Evolutionary conservation across 1,140 invertebrate species (phyloP).

Genomic region (Phymastichus coffea): DNA sequence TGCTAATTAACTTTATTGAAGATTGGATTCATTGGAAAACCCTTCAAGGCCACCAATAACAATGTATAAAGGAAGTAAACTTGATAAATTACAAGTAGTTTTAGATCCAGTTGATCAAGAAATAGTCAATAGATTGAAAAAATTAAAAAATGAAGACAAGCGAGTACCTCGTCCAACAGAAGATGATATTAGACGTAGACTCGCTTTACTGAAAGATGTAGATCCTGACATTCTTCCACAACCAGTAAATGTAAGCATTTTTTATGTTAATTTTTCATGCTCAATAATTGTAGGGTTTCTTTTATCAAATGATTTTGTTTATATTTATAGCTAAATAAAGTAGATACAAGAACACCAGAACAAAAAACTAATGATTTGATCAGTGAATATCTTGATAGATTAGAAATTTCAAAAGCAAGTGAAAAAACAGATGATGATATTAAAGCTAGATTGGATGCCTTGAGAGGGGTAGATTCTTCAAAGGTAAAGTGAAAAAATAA

Average conservation of each 20-base stretch:
- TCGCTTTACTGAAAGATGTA: slow-evolving; percentile 47
- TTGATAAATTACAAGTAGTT: slow-evolving; percentile 46
- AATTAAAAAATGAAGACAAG: slow-evolving; percentile 46
- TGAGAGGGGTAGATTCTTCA: slow-evolving; percentile 38
- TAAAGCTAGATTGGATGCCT: slow-evolving; percentile 35
- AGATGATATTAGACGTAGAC: slow-evolving; percentile 48
- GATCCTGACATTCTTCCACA: slow-evolving; percentile 31
- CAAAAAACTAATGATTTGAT: slow-evolving; percentile 50
- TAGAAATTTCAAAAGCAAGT: slow-evolving; percentile 34
- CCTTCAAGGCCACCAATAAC: slow-evolving; percentile 50
- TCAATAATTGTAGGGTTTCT: not conserved
- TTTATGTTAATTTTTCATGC: not conserved
- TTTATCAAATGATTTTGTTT: not conserved
- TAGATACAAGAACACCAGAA: slow-evolving; percentile 46
- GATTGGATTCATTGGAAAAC: slow-evolving; percentile 49
- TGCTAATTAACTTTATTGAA: slow-evolving; percentile 24
- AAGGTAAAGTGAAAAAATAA: slow-evolving; percentile 24
- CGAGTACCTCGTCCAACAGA: slow-evolving; percentile 34
- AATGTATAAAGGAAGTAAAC: slow-evolving; percentile 45
- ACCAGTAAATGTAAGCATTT: slow-evolving; percentile 33
- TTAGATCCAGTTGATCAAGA: slow-evolving; percentile 48
- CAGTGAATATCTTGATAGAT: slow-evolving; percentile 41
- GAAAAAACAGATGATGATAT: slow-evolving; percentile 36
- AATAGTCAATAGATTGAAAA: slow-evolving; percentile 49
- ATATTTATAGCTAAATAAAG: slow-evolving; percentile 38